phyloP scores from a whole-genome alignment of 2,888 invertebrate species.

The Gonocerus acuteangulatus region DNA sequence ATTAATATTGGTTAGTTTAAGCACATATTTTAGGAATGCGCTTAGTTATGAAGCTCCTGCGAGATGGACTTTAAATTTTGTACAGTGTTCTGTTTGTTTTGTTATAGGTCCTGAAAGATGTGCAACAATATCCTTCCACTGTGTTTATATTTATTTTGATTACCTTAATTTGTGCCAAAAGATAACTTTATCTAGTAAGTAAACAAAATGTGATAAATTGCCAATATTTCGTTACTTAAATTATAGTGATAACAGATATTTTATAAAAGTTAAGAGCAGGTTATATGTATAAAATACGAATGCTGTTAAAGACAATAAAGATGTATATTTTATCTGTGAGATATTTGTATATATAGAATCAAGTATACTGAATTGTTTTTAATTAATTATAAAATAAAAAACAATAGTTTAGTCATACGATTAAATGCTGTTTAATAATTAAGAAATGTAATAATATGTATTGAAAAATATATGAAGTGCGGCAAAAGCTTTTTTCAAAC shows the following conservation, averaged over 20 bases:
- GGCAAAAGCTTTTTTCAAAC: no score
- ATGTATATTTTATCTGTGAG: conserved; percentile 16
- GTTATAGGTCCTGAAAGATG: conserved; percentile 1
- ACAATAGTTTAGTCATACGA: background rate
- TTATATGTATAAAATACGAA: conserved; percentile 20
- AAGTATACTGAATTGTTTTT: background rate
- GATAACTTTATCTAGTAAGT: conserved; percentile 12
- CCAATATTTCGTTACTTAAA: conserved; percentile 20
- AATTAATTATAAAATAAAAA: background rate
- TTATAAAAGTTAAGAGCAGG: conserved; percentile 13
- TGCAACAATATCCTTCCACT: conserved; percentile 3
- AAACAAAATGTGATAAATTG: conserved; percentile 19
- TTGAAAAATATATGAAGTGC: no score
- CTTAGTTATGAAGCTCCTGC: no score
- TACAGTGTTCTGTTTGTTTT: no score
- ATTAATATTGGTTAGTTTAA: no score
- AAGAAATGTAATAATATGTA: no score
- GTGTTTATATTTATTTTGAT: conserved; percentile 2
- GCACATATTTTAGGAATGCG: no score
- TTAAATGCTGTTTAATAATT: no score
- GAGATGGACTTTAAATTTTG: no score
- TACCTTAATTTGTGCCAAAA: conserved; percentile 19
- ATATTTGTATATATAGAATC: conserved; percentile 20
- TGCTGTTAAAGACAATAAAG: background rate
- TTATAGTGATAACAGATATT: background rate